Evolutionary conservation across 2,113 vertebrate species (phyloP).

Genomic region (Anas platyrhynchos): DNA sequence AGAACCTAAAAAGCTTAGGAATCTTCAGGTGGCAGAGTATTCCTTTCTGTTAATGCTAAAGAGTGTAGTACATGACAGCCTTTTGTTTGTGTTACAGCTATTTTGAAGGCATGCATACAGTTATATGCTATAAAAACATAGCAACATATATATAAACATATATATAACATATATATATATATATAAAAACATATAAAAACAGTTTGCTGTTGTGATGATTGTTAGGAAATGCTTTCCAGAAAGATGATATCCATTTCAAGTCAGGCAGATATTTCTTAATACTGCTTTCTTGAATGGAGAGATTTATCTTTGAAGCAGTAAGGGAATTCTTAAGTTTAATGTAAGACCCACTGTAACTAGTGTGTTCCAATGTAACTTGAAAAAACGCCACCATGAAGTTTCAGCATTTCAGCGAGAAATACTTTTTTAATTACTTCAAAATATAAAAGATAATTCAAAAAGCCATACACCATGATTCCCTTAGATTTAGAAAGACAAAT

Average conservation of each 20-base stretch:
- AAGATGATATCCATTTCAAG: neutral
- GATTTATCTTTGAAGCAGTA: neutral
- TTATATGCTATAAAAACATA: neutral
- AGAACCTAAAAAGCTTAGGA: neutral
- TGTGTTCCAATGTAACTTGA: neutral
- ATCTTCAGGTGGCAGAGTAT: neutral
- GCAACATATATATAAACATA: too few species aligned
- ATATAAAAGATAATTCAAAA: neutral
- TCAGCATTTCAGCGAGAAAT: neutral
- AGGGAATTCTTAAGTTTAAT: neutral
- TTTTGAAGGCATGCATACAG: neutral
- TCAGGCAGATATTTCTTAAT: constrained; percentile 3
- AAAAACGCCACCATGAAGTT: neutral
- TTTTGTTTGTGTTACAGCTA: neutral
- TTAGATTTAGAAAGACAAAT: neutral
- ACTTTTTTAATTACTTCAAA: neutral
- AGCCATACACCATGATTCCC: neutral
- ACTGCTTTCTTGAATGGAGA: neutral
- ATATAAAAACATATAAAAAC: too few species aligned
- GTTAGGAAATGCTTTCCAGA: neutral
- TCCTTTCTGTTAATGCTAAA: neutral
- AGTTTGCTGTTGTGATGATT: neutral
- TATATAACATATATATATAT: too few species aligned
- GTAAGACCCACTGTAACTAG: neutral
- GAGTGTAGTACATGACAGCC: neutral